A percentile compares a stretch with the other conserved stretches of the same genome.
phyloP scores from a whole-genome alignment of 2,797 vertebrate genomes.

The Knipowitschia caucasica region DNA sequence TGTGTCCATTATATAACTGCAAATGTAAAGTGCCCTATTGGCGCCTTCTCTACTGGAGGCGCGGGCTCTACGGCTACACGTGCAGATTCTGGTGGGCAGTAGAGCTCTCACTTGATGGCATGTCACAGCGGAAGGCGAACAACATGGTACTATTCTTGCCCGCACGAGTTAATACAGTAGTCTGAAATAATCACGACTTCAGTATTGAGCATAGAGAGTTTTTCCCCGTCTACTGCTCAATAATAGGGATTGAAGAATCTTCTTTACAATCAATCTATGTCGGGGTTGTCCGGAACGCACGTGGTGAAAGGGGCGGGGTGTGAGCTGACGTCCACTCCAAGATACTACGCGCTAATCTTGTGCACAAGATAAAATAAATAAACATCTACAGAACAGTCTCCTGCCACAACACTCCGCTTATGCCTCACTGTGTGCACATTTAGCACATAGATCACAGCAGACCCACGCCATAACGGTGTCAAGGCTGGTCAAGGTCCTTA shows the following conservation, averaged over 20 bases:
- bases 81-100: conserved; percentile 13
- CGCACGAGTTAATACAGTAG: no score
- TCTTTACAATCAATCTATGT: conserved; percentile 60
- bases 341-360: no score
- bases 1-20: conserved; percentile 71
- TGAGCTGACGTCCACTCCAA: conserved; percentile 71
- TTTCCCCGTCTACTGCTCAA: no score
- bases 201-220: no score
- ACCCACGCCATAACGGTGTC: conserved; percentile 22
- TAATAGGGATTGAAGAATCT: conserved; percentile 31
- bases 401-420: no score
- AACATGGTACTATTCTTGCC: no score
- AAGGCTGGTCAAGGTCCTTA: conserved; percentile 79
- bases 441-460: neutral
- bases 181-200: no score
- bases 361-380: no score
- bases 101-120: conserved; percentile 39
- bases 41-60: conserved; percentile 67
- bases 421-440: no score
- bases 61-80: no score
- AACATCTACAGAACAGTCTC: no score
- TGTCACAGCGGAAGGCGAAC: no score
- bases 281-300: conserved; percentile 80
- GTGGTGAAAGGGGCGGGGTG: conserved; percentile 66
- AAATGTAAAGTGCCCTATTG: conserved; percentile 73